phyloP scores from a whole-genome alignment of 2,888 invertebrate genomes.

The Cotesia congregata region DNA sequence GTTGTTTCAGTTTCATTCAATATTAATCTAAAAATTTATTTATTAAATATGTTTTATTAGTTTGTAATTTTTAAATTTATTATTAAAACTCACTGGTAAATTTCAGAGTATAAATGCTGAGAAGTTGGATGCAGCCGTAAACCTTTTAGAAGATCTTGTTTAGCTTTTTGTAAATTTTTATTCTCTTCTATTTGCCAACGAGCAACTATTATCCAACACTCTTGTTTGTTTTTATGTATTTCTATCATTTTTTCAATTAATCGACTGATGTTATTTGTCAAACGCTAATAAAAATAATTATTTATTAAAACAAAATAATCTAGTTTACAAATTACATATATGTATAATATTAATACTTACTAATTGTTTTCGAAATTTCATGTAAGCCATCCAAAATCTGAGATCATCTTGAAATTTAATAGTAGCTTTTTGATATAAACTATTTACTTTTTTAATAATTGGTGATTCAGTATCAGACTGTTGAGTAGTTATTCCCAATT shows the following conservation, averaged over 20 bases:
- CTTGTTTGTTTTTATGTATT: constrained; percentile 81
- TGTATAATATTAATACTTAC: constrained; percentile 66
- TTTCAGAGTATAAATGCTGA: constrained; percentile 79
- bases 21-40: constrained; percentile 39
- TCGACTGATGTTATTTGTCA: constrained; percentile 63
- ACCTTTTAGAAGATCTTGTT: constrained; percentile 81
- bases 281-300: constrained; percentile 55
- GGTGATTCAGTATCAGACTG: constrained; percentile 78
- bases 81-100: constrained; percentile 71
- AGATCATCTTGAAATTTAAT: constrained; percentile 80
- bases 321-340: too few relatives aligned
- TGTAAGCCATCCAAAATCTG: constrained; percentile 82
- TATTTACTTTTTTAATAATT: constrained; percentile 80
- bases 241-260: constrained; percentile 71
- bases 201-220: constrained; percentile 85
- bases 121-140: constrained; percentile 82
- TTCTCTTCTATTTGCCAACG: constrained; percentile 82
- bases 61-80: constrained; percentile 7
- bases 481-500: constrained; percentile 72
- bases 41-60: constrained; percentile 20
- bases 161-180: constrained; percentile 78
- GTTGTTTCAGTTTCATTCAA: constrained; percentile 43
- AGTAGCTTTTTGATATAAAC: constrained; percentile 80
- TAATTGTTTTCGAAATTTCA: constrained; percentile 83
- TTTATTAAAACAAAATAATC: too few relatives aligned